A percentile compares a stretch with the other conserved stretches of the same genome.
Conservation (phyloP, 2,888 invertebrate genomes). For the Melinaea marsaeus region DNA sequence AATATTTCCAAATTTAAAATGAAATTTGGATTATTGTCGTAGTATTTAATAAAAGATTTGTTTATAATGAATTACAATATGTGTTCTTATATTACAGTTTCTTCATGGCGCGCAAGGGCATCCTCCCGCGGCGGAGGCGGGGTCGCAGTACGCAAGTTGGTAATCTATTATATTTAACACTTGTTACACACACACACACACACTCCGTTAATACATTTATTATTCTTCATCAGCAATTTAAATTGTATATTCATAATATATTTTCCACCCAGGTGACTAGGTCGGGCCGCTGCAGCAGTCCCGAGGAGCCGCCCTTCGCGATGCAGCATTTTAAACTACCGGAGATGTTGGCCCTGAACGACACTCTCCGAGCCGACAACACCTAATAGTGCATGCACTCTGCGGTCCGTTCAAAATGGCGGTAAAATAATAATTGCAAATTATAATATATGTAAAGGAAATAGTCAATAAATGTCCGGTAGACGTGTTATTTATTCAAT, state of each 20-base stretch:
- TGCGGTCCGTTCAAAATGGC: neutral
- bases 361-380: conserved; percentile 51
- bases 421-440: neutral
- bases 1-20: too few relatives aligned
- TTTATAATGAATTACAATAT: conserved; percentile 9
- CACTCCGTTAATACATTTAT: too few relatives aligned
- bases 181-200: conserved; percentile 21
- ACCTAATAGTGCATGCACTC: conserved; percentile 7
- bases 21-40: too few relatives aligned
- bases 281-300: conserved; percentile 73
- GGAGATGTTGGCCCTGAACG: conserved; percentile 70
- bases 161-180: conserved; percentile 24
- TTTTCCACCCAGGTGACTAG: neutral
- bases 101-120: conserved; percentile 92
- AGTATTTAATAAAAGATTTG: neutral
- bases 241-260: too few relatives aligned
- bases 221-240: too few relatives aligned
- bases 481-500: neutral
- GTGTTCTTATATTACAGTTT: conserved; percentile 67
- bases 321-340: conserved; percentile 87
- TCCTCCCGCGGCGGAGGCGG: conserved; percentile 86
- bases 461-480: neutral
- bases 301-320: conserved; percentile 82
- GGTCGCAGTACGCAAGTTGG: conserved; percentile 81
- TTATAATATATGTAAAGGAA: neutral